Evolutionary conservation across 53 echinoderm and acorn worm genomes (phyloP).

Genomic region (Henricia sp.): DNA sequence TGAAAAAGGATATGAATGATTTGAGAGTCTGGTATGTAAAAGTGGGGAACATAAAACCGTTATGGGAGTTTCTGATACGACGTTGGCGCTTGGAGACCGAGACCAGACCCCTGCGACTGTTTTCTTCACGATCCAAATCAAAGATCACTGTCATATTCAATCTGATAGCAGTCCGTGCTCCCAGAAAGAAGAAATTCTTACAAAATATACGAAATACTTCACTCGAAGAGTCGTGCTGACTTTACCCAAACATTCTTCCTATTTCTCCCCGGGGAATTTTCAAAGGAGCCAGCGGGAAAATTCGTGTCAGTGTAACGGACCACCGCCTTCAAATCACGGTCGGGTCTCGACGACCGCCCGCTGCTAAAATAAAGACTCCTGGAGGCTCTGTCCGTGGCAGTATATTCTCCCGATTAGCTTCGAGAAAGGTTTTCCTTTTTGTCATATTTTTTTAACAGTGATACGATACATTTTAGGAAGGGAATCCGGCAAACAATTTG

Average conservation of each 20-base stretch:
- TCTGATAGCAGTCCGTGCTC: conserved; percentile 18
- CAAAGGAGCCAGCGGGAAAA: conserved; percentile 1
- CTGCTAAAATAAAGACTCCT: conserved; percentile 23
- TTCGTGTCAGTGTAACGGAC: background rate
- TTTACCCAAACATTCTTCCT: background rate
- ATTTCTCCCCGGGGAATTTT: background rate
- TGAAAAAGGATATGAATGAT: conserved; percentile 19
- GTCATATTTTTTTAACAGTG: conserved; percentile 9
- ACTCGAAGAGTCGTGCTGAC: background rate
- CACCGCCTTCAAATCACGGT: background rate
- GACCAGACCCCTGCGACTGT: background rate
- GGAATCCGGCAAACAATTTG: conserved; percentile 48
- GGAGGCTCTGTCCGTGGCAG: background rate
- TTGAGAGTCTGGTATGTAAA: conserved; percentile 10
- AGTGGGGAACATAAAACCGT: conserved; percentile 32
- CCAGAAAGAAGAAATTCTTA: conserved; percentile 22
- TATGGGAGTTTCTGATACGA: background rate
- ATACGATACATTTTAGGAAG: conserved; percentile 47
- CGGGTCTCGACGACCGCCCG: conserved; percentile 43
- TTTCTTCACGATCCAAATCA: conserved; percentile 17
- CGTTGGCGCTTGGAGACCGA: background rate
- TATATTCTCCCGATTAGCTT: conserved; percentile 13
- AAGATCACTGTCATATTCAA: conserved; percentile 24
- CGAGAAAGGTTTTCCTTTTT: conserved; percentile 16
- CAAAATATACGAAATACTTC: background rate